Base-by-base conservation (phyloP, 2,797 vertebrate species). In the Ptychadena robeensis region DNA sequence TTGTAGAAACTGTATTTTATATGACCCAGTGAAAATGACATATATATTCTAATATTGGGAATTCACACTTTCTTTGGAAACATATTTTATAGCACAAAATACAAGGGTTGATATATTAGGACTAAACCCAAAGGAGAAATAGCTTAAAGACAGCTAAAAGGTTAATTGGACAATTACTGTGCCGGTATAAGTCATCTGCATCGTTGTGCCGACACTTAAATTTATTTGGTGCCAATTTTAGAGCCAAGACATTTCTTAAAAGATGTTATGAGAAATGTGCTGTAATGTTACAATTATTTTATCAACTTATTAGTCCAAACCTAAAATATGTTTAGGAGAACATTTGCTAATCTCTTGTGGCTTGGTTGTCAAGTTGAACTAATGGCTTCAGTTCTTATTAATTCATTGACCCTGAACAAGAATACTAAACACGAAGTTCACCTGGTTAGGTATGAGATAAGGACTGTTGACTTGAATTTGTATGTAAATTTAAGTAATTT, bases 161-260 rank as follows among this genome's bases (percentile, higher is more conserved):
- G 68, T 80, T 80, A 80, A 80, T 80, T 80, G 79, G 28, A 80
- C 53, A 48, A 80, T 80, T 80, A 72, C 28, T 25, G 28, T 35
- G 10, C 22, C 32, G 34, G 71, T 40, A 57, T 71, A 40, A 65
- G 28, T 44, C 53, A 71, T 80, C 53, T 80, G 15, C 67, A 31
- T n/a, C 2, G 66, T 34, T 22, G 67, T 38, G 9, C 48, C 34
- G 35, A 73, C 37, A 18, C 27, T 71, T 80, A 8, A 40, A 72
- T 40, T 82, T 28, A 75, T 75, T 85, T 35, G 80, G 44, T 35
- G 2, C 68, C 72, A 31, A 63, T 80, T 64, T 44, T 71, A 80
- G 35, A 71, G 30, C 25, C 9, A 5, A 80, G 57, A 32, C 12
- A 65, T 72, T 72, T 72, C 37, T 37, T 72, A 64, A 80, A 38